Percentiles rank a stretch among this genome's conserved stretches.
phyloP scores from a whole-genome alignment of 2,888 invertebrate species.

The Oscheius myriophilus region DNA sequence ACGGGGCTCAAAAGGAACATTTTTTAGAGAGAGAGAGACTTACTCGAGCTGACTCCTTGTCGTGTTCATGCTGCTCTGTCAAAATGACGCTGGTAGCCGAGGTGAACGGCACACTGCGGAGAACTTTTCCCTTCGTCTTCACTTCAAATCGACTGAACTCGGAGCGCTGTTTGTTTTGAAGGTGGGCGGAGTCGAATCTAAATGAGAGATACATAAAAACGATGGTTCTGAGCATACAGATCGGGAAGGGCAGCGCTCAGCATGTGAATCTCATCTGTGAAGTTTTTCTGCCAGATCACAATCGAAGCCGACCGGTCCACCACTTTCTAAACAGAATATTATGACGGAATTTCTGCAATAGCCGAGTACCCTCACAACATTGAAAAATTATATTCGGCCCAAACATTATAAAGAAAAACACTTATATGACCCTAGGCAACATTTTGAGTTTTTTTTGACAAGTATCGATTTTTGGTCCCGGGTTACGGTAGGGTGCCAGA shows the following conservation, averaged over 20 bases:
- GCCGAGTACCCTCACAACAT: too few relatives aligned
- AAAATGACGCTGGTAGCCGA: not conserved
- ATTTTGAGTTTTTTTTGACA: too few relatives aligned
- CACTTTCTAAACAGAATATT: not conserved
- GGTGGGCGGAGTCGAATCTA: constrained; percentile 2
- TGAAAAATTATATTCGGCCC: too few relatives aligned
- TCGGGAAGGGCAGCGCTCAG: not conserved
- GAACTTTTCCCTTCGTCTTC: not conserved
- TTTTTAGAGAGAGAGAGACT: not conserved
- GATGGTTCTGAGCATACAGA: not conserved
- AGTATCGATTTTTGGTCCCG: too few relatives aligned
- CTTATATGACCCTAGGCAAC: too few relatives aligned
- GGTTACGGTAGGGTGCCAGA: too few relatives aligned
- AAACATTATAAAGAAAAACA: too few relatives aligned
- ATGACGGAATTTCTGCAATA: not conserved
- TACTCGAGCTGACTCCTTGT: constrained; percentile 4
- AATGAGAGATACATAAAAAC: not conserved
- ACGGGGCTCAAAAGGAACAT: not conserved
- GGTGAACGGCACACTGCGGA: not conserved
- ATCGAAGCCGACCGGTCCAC: constrained; percentile 11
- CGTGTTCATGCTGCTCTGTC: not conserved
- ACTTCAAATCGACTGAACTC: not conserved
- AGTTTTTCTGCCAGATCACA: not conserved
- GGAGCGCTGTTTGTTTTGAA: not conserved
- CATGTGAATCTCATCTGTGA: constrained; percentile 9